Percentiles rank a stretch among this genome's conserved stretches.
Evolutionary conservation across 2,888 invertebrate genomes (phyloP).

Genomic region (Lepidocyrtoides sp.): DNA sequence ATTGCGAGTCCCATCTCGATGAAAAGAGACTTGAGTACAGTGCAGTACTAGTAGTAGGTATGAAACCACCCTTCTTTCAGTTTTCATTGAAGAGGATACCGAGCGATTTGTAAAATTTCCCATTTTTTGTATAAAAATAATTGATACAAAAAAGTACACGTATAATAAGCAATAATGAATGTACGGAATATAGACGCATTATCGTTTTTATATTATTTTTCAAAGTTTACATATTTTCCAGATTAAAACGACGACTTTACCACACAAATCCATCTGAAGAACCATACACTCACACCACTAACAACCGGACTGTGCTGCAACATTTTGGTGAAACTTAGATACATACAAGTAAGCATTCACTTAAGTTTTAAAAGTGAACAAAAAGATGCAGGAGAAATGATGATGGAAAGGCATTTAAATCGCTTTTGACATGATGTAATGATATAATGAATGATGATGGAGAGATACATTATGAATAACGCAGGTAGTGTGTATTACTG

Average conservation of each 20-base stretch:
- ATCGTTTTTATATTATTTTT: slow-evolving; percentile 50
- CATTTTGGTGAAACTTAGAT: background rate
- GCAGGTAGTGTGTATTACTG: slow-evolving; percentile 36
- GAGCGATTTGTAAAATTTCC: background rate
- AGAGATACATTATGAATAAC: slow-evolving; percentile 39
- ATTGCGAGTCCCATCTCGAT: slow-evolving; percentile 10
- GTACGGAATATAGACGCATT: no score
- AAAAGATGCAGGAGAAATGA: slow-evolving; percentile 44
- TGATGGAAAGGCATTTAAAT: slow-evolving; percentile 79
- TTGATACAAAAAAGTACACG: no score
- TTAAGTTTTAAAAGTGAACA: background rate
- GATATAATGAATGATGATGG: slow-evolving; percentile 78
- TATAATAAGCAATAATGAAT: no score
- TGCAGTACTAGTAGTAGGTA: no score
- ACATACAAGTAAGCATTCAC: background rate
- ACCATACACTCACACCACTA: background rate
- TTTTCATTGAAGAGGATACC: slow-evolving; percentile 21
- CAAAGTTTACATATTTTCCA: slow-evolving; percentile 65
- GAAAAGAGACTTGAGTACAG: no score
- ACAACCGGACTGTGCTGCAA: background rate
- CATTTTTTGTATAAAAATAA: background rate
- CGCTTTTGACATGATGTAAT: slow-evolving; percentile 78
- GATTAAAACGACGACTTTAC: slow-evolving; percentile 4
- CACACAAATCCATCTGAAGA: background rate
- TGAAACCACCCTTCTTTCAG: slow-evolving; percentile 3